phyloP scores from a whole-genome alignment of 2,797 vertebrate genomes.

The Steatocranus sp. region DNA sequence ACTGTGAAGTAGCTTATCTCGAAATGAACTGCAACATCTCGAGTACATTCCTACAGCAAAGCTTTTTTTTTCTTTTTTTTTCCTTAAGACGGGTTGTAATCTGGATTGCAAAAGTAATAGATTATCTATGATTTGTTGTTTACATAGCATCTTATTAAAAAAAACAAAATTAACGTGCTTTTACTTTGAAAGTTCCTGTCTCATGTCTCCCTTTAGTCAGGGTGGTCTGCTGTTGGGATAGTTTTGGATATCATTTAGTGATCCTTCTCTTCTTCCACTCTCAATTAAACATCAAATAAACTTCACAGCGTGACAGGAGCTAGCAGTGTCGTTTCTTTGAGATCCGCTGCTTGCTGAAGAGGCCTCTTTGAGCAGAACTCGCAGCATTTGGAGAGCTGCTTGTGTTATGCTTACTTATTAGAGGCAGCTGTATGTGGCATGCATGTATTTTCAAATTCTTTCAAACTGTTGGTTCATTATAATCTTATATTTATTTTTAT shows the following conservation, averaged over 20 bases:
- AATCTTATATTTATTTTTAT: background rate
- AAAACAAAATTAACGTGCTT: background rate
- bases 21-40: background rate
- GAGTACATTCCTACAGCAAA: fast-evolving
- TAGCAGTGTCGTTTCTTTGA: background rate
- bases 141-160: background rate
- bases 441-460: background rate
- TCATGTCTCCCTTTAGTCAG: background rate
- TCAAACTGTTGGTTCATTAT: background rate
- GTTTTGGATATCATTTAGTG: background rate
- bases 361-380: background rate
- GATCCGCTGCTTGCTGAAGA: background rate
- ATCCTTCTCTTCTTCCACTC: background rate
- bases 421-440: background rate
- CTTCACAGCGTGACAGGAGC: background rate
- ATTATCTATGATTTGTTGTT: background rate
- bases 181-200: background rate
- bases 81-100: background rate
- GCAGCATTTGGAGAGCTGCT: background rate
- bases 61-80: background rate
- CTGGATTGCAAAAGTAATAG: background rate
- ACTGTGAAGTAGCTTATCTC: background rate
- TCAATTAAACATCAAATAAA: background rate
- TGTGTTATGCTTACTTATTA: background rate
- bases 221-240: background rate